These are phyloP conservation scores for Dorcus hopei DNA, from an alignment of 2,888 invertebrate species.

Conservation along the genomic window DNA sequence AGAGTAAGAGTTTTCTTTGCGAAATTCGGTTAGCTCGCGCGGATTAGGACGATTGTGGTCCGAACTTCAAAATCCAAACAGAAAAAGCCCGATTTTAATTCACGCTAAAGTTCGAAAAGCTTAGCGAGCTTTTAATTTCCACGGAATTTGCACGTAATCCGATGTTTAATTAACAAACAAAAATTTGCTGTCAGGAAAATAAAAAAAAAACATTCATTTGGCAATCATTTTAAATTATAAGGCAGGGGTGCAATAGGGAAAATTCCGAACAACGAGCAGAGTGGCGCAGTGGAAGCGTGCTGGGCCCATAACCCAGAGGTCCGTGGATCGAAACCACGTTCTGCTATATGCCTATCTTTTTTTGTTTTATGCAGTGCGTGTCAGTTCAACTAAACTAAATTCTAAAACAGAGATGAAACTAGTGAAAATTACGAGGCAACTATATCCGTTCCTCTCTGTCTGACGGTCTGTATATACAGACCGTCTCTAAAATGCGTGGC, in stretches of 20 bases:
- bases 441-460: too few relatives aligned
- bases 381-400: too few relatives aligned
- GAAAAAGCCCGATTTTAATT: background rate
- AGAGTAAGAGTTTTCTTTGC: background rate
- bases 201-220: too few relatives aligned
- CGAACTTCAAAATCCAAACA: background rate
- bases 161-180: too few relatives aligned
- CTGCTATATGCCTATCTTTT: conserved; percentile 52
- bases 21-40: background rate
- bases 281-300: conserved; percentile 83
- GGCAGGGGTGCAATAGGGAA: too few relatives aligned
- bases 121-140: background rate
- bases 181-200: too few relatives aligned
- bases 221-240: too few relatives aligned
- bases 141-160: background rate
- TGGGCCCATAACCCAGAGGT: conserved; percentile 88
- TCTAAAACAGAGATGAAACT: too few relatives aligned
- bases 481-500: too few relatives aligned
- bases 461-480: too few relatives aligned
- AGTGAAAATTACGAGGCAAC: too few relatives aligned
- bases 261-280: conserved; percentile 54
- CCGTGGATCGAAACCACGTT: conserved; percentile 89
- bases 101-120: background rate
- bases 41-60: background rate
- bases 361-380: too few relatives aligned